Conservation (phyloP, 2,113 vertebrate species). For the Dicerorhinus sumatrensis region DNA sequence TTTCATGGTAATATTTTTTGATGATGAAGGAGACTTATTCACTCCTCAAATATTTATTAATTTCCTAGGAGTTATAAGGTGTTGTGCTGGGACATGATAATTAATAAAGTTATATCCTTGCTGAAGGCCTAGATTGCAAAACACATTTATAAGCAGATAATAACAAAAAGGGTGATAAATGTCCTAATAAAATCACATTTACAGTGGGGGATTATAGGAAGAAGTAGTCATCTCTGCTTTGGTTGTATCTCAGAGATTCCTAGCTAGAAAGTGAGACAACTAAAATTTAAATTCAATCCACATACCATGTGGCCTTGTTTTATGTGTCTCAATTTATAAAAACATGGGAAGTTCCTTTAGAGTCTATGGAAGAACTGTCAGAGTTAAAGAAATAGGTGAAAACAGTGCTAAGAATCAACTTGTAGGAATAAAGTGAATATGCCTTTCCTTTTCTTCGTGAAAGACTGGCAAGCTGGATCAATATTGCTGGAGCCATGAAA, state of each 20-base stretch:
- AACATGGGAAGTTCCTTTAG: not conserved
- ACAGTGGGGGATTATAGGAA: not conserved
- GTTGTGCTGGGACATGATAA: not conserved
- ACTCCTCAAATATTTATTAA: not conserved
- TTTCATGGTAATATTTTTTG: not conserved
- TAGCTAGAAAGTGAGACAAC: not conserved
- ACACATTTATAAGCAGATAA: not conserved
- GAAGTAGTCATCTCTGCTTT: not conserved
- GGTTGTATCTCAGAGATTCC: not conserved
- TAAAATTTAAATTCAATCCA: not conserved
- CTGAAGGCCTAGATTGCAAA: not conserved
- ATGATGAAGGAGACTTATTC: not conserved
- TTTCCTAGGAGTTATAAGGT: not conserved
- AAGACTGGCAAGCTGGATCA: fast-evolving
- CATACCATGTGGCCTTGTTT: not conserved
- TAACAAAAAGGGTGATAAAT: not conserved
- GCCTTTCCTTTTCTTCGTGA: not conserved
- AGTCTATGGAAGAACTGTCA: not conserved
- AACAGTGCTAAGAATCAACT: not conserved
- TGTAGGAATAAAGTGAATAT: not conserved
- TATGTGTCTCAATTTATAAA: not conserved
- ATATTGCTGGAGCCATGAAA: not conserved
- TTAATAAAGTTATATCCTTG: not conserved
- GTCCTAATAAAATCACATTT: not conserved
- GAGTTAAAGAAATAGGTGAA: not conserved